Base-by-base conservation (phyloP, 2,797 vertebrate species). In the Rhinichthys osculus region DNA sequence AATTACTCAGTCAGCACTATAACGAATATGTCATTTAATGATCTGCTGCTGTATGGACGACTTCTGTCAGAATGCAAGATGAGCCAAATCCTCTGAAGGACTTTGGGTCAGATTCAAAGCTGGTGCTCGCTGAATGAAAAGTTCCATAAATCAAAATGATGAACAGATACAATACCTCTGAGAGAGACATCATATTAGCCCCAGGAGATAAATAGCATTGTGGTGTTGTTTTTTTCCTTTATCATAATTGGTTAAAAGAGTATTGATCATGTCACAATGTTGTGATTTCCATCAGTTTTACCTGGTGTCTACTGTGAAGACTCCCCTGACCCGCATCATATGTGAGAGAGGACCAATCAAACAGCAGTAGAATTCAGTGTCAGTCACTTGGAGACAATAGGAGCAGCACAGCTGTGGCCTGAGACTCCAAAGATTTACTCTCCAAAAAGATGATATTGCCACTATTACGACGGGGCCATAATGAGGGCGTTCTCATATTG, bases 401-500 rank as follows among this genome's bases (percentile, higher is more conserved):
- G 78, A 79, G 89, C 71, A 13, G 23, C 82, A 33, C 92, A 92
- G 93, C 92, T 94, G 93, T 93, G 90, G 90, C 90, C 88, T 89
- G 88, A 87, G 90, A 89, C 90, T 92, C 88, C 78, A 90, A 89
- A 81, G 84, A 93, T 92, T 92, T 88, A 81, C 84, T 88, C 81
- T 91, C 90, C 86, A 92, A 78, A 73, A 88, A 40, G 87, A 76
- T 74, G 7, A 89, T 76, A 91, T 91, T 91, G 91, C 91, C 90
- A 89, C 88, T n/a, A 89, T 91, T 90, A 94, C 92, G 90, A 92
- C 88, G 82, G 91, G 3, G n/a, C 73, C 83, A 74, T 93, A 92
- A 93, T 91, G 91, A 92, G 92, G 87, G 21, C 40, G 72, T 91
- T 92, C 91, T 91, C 84, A 91, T 94, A 93, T 93, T 92, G 92